Evolutionary conservation across 2,888 invertebrate genomes (phyloP).

Genomic region (Rotaria sp.): DNA sequence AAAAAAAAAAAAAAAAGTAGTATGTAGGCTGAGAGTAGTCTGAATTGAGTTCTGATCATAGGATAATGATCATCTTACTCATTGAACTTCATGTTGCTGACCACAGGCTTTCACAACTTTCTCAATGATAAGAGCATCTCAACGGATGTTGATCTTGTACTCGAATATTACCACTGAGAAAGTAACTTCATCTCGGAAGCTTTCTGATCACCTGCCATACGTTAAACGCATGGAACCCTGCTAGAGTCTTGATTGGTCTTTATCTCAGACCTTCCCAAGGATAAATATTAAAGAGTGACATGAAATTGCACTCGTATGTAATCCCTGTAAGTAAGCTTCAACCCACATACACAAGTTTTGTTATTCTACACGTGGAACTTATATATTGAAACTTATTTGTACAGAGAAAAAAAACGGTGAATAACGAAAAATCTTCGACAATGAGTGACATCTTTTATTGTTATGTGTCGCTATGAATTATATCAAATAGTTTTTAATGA

Average conservation of each 20-base stretch:
- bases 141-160: constrained; percentile 17
- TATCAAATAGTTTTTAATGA: too few species aligned
- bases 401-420: background rate
- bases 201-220: constrained; percentile 22
- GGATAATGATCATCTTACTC: background rate
- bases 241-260: constrained; percentile 4
- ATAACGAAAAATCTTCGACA: background rate
- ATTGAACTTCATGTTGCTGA: constrained; percentile 26
- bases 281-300: background rate
- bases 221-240: constrained; percentile 10
- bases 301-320: background rate
- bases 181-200: background rate
- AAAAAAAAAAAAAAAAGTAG: background rate
- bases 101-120: constrained; percentile 30
- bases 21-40: constrained; percentile 22
- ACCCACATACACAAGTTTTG: background rate
- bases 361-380: background rate
- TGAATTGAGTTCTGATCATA: constrained; percentile 26
- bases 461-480: too few species aligned
- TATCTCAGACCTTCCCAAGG: constrained; percentile 22
- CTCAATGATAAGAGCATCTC: background rate
- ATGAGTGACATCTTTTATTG: background rate
- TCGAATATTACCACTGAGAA: background rate
- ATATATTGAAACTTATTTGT: background rate
- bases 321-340: constrained; percentile 15